Conservation (phyloP, 1,140 invertebrate species). For the Anastrepha ludens region DNA sequence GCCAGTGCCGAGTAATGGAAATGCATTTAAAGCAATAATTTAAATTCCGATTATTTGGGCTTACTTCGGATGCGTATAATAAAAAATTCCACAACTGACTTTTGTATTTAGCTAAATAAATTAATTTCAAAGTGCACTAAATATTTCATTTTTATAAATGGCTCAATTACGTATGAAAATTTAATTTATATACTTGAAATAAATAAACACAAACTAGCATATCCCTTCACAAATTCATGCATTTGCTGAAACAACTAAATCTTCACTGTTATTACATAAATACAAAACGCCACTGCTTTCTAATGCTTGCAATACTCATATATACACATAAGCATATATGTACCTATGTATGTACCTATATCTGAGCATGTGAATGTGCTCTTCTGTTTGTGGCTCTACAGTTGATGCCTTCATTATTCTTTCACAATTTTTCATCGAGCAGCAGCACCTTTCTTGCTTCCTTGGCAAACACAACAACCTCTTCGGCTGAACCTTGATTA, state of each 20-base stretch:
- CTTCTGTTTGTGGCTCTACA: constrained; percentile 3
- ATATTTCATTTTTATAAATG: constrained; percentile 19
- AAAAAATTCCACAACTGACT: not conserved
- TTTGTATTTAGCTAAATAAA: not conserved
- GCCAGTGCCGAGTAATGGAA: not conserved
- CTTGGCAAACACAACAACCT: not conserved
- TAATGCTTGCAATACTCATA: not conserved
- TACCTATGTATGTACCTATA: not conserved
- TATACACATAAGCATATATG: not conserved
- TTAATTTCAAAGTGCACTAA: not conserved
- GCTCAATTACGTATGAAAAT: constrained; percentile 26
- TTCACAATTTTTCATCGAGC: not conserved
- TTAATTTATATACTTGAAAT: constrained; percentile 26
- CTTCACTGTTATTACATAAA: not conserved
- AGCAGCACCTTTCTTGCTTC: not conserved
- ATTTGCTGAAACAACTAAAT: constrained; percentile 31
- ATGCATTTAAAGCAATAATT: constrained; percentile 42
- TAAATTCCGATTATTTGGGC: constrained; percentile 7
- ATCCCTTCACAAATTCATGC: not conserved
- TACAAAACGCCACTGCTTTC: not conserved
- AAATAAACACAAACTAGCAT: not conserved
- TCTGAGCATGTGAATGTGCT: not conserved
- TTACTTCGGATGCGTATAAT: not conserved
- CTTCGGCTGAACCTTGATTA: constrained; percentile 43
- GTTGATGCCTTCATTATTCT: constrained; percentile 36